Evolutionary conservation across 2,888 invertebrate species (phyloP), one percentile per base, ranked within the genome.

Genomic region (Apomyelois bistriatella): DNA sequence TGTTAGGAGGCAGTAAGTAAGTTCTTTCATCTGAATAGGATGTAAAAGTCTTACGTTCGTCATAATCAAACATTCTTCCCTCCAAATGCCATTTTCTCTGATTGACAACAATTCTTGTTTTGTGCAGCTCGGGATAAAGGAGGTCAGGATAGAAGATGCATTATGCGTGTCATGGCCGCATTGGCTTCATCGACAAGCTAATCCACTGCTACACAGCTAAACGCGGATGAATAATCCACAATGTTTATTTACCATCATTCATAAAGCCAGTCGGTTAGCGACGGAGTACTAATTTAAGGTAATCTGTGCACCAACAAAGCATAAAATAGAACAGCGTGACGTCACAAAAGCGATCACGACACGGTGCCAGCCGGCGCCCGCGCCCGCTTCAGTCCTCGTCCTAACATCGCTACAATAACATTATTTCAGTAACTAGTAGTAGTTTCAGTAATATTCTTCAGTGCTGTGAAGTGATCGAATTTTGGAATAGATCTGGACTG

Each of bases 351-450:
- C 15, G 13, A 15, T 30, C 65, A 70, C 64, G 71, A 74, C 71
- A 67, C 65, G 62, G 78, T 77, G 84, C 82, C 85, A 82, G 75
- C 74, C 67, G 68, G 70, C 71, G 74, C 70, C 17, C 51, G 48
- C 48, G 38, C 28, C n/a, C 40, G 49, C 40, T 38, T 81, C 83
- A 84, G 82, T 85, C 71, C 65, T 60, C 73, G 57, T 61, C 73
- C 70, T 75, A 81, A 76, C 84, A 78, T 69, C 74, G 74, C 58
- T 67, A 77, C 76, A 82, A 82, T 73, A 81, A 79, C 79, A 78
- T 74, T 9, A 7, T 32, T 70, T 68, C 67, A 60, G 49, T 35
- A 22, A 22, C 22, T 43, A n/a, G n/a, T n/a, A n/a, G n/a, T n/a
- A n/a, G n/a, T 32, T 70, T 68, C 67, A 60, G 49, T 35, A 22